Conservation (phyloP, 2,888 invertebrate genomes). For the Resseliella maxima region DNA sequence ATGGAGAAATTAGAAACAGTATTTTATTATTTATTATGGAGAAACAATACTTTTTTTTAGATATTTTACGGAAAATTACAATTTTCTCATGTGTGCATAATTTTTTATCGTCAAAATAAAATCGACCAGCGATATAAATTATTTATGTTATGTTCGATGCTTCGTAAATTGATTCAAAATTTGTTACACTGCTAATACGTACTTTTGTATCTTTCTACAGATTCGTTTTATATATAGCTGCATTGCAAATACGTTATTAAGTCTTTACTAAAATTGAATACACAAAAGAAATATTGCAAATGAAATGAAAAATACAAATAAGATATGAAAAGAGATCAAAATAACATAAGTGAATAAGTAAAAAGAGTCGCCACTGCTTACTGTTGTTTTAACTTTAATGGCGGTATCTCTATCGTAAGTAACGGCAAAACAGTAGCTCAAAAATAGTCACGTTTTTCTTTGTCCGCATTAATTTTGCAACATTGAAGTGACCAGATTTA, state of each 20-base stretch:
- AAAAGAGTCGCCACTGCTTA: slow-evolving; percentile 3
- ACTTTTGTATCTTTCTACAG: slow-evolving; percentile 4
- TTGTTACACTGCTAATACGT: not conserved
- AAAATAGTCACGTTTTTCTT: slow-evolving; percentile 51
- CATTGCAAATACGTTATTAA: slow-evolving; percentile 23
- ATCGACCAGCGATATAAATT: not conserved
- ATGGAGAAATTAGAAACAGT: too few species aligned
- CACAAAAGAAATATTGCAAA: not conserved
- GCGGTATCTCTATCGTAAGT: slow-evolving; percentile 13
- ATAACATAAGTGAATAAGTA: too few species aligned
- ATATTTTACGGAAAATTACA: too few species aligned
- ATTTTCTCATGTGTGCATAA: too few species aligned
- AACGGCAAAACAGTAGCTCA: slow-evolving; percentile 37
- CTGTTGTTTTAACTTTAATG: not conserved
- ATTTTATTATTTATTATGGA: too few species aligned
- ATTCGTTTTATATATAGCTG: slow-evolving; percentile 26
- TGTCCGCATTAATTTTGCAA: not conserved
- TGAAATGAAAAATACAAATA: not conserved
- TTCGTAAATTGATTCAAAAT: not conserved
- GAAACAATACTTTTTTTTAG: too few species aligned
- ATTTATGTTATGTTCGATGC: too few species aligned
- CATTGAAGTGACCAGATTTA: slow-evolving; percentile 29
- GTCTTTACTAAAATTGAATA: slow-evolving; percentile 23
- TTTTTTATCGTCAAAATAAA: too few species aligned
- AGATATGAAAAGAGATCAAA: not conserved